Percentiles rank a stretch among this genome's conserved stretches.
Conservation (phyloP, 2,888 invertebrate species). For the Toxonevra muliebris region DNA sequence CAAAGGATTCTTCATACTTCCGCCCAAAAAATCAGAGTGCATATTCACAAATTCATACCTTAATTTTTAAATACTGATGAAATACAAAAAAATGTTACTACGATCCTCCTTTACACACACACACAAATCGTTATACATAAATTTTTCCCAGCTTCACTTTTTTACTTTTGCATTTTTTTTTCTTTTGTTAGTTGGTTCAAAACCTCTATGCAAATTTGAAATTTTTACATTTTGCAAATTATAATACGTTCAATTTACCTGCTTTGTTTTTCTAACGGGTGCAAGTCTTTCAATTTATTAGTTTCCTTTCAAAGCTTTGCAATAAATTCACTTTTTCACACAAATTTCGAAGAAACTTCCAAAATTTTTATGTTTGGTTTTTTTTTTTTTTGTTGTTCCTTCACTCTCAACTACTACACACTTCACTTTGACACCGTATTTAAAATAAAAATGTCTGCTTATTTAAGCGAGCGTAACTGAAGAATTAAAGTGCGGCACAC, state of each 20-base stretch:
- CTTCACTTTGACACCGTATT: conserved; percentile 35
- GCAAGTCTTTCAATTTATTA: conserved; percentile 13
- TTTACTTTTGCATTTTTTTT: conserved; percentile 31
- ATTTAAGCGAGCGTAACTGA: conserved; percentile 44
- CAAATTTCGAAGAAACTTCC: conserved; percentile 27
- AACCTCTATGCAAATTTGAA: conserved; percentile 23
- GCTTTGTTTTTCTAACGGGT: conserved; percentile 16
- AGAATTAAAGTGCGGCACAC: conserved; percentile 38
- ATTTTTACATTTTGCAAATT: conserved; percentile 15
- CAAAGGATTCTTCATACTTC: conserved; percentile 12
- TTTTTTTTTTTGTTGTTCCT: conserved; percentile 17
- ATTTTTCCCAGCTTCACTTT: conserved; percentile 46
- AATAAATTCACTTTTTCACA: conserved; percentile 28
- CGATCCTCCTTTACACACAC: conserved; percentile 21
- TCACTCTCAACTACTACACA: conserved; percentile 14
- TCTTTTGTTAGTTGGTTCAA: conserved; percentile 7
- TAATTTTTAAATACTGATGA: too few relatives aligned
- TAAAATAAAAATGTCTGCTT: conserved; percentile 44
- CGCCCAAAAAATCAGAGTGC: too few relatives aligned
- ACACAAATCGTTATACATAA: conserved; percentile 54
- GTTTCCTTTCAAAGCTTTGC: conserved; percentile 19
- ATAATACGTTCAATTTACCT: conserved; percentile 28
- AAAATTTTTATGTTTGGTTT: conserved; percentile 25
- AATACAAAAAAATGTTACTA: neutral
- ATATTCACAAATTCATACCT: too few relatives aligned